Evolutionary conservation across 1,140 invertebrate species (phyloP), one percentile per base, ranked within the genome.

Genomic region (Asobara japonica): DNA sequence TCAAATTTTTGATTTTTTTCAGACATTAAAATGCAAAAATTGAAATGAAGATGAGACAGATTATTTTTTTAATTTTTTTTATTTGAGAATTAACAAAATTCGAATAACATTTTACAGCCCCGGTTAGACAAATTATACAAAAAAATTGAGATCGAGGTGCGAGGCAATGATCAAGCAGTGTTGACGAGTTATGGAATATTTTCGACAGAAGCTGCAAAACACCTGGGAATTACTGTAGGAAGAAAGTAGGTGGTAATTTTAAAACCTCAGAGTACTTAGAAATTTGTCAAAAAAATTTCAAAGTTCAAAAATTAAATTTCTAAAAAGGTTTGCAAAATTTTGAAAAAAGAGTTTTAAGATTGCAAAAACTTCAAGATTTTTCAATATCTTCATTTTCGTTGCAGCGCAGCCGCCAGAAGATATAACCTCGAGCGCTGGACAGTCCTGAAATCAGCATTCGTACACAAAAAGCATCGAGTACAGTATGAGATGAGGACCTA

Each of bases 401-500:
- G 25, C 83, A 96, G 95, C 78, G 93, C 90, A 89, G 89, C 91
- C 20, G 90, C 92, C 22, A 85, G 88, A 18, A 95, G 94, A 89
- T 88, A 93, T 30, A 85, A 91, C 72, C 92, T 95, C 79, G 90
- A 95, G 75, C 89, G 94, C 62, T 90, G 91, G 75, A 96, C 95
- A 3, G 79, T 98, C 6, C 86, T 99, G 1, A 95, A 95, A 85
- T 96, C 95, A 51, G 94, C 95, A 56, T 94, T 96, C 83, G 93
- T 97, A 77, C 93, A 96, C 80, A 98, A 98, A 84, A 98, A 98
- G 77, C 96, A 98, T 84, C 90, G 93, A 82, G 96, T 98, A 0
- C 97, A 99, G 79, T 99, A 99, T 89, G 98, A 99, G 90, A 91
- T 94, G 3, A 90, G 98, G 80, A 99, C 98, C 10, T 96, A 99